phyloP scores from a whole-genome alignment of 2,888 invertebrate genomes.

The Notodonta dromedarius region DNA sequence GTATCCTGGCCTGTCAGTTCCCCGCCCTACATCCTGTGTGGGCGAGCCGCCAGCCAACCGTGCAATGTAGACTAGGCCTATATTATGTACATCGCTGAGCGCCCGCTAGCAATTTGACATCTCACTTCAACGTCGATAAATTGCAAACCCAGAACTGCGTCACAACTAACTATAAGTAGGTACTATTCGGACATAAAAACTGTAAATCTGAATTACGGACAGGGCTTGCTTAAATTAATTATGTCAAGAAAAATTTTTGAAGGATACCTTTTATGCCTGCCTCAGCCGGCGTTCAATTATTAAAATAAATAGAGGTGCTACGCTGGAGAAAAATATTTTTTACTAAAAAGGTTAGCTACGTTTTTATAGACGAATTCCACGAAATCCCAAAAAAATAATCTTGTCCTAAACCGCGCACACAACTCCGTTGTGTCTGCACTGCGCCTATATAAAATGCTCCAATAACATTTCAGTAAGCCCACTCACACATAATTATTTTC shows the following conservation, averaged over 20 bases:
- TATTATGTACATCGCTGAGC: conserved; percentile 34
- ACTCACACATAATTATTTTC: too few species aligned
- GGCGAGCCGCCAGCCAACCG: conserved; percentile 33
- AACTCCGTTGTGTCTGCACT: too few species aligned
- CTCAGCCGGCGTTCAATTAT: not conserved
- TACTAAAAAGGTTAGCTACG: not conserved
- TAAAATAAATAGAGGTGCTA: conserved; percentile 11
- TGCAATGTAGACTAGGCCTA: conserved; percentile 20
- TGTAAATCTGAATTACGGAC: not conserved
- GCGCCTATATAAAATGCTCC: too few species aligned
- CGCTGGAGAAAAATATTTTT: conserved; percentile 6
- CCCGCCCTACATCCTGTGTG: conserved; percentile 49
- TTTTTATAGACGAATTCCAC: too few species aligned
- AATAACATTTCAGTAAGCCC: too few species aligned
- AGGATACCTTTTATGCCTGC: not conserved
- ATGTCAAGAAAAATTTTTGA: not conserved
- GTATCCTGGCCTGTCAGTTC: conserved; percentile 48
- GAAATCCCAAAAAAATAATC: too few species aligned
- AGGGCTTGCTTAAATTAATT: not conserved
- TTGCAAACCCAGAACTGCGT: not conserved
- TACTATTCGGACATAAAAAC: not conserved
- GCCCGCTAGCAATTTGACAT: conserved; percentile 37
- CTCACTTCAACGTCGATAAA: conserved; percentile 34
- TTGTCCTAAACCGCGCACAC: too few species aligned
- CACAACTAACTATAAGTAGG: too few species aligned